Conservation (phyloP, 2,888 invertebrate genomes). For the Mythimna vitellina region DNA sequence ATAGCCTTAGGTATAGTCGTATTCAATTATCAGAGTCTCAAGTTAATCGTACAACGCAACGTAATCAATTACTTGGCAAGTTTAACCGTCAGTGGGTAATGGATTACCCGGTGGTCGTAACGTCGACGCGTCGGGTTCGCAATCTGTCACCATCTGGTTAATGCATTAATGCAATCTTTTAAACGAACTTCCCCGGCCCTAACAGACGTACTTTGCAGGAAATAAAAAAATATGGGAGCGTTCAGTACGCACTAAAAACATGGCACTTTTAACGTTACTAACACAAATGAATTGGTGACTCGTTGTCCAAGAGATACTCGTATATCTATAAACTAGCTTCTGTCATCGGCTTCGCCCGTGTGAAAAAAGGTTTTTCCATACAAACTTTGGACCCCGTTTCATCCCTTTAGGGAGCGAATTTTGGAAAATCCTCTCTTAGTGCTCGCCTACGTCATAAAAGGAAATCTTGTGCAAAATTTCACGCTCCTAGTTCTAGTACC, state of each 20-base stretch:
- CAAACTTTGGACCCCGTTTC: too few relatives aligned
- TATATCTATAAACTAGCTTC: too few relatives aligned
- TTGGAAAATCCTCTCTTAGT: too few relatives aligned
- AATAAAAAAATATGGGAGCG: constrained; percentile 37
- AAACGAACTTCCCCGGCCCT: constrained; percentile 19
- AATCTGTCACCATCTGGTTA: constrained; percentile 65
- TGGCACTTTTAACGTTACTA: constrained; percentile 1
- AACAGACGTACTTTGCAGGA: constrained; percentile 26
- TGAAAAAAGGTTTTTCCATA: too few relatives aligned
- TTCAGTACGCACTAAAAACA: not conserved
- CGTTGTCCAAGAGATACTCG: not conserved
- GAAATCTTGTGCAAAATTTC: too few relatives aligned
- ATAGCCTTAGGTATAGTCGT: not conserved
- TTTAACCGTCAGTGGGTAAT: constrained; percentile 57
- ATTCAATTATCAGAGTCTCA: constrained; percentile 7
- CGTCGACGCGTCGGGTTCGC: constrained; percentile 27
- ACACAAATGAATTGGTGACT: constrained; percentile 2
- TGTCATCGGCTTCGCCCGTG: too few relatives aligned
- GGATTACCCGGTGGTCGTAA: constrained; percentile 54
- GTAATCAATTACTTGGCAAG: constrained; percentile 59
- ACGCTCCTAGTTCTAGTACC: too few relatives aligned
- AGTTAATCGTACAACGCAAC: constrained; percentile 44
- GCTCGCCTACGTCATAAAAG: too few relatives aligned
- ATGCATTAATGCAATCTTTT: constrained; percentile 64
- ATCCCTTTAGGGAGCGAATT: too few relatives aligned